Evolutionary conservation across 2,797 vertebrate genomes (phyloP).

Genomic region (Xyrichtys novacula): DNA sequence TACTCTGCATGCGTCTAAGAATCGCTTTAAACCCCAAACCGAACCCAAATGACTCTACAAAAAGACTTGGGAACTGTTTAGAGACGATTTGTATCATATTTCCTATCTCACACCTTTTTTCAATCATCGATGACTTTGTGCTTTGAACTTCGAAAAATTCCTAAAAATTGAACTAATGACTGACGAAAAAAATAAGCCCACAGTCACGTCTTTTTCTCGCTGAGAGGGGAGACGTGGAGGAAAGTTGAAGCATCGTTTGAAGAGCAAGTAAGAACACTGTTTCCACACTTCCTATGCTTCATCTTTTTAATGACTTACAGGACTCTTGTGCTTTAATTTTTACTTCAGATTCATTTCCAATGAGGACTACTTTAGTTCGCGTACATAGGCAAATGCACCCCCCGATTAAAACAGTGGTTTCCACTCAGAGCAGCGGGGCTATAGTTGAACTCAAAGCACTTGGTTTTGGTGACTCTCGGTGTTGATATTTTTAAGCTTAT

Average conservation of each 20-base stretch:
- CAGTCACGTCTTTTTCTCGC: conserved; percentile 76
- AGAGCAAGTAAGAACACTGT: conserved; percentile 93
- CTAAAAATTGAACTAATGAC: conserved; percentile 76
- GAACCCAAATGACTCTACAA: conserved; percentile 42
- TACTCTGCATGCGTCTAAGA: conserved; percentile 94
- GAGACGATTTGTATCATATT: conserved; percentile 88
- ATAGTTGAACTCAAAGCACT: conserved; percentile 77
- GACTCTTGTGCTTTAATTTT: conserved; percentile 66
- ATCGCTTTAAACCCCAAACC: conserved; percentile 65
- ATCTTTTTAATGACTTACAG: conserved; percentile 73
- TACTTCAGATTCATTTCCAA: conserved; percentile 62
- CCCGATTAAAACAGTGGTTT: conserved; percentile 45
- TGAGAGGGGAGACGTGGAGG: conserved; percentile 81
- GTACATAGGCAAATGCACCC: conserved; percentile 35
- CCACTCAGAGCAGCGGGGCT: conserved; percentile 36
- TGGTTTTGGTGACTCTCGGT: conserved; percentile 70
- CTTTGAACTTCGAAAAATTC: conserved; percentile 80
- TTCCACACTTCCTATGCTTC: conserved; percentile 85
- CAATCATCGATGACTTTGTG: conserved; percentile 85
- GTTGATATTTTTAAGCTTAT: conserved; percentile 69
- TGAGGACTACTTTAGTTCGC: conserved; percentile 53
- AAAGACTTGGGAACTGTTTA: conserved; percentile 82
- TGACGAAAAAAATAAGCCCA: conserved; percentile 53
- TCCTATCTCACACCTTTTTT: conserved; percentile 81
- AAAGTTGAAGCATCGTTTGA: conserved; percentile 86